Base-by-base conservation (phyloP, 2,113 vertebrate species). In the Verasper variegatus region DNA sequence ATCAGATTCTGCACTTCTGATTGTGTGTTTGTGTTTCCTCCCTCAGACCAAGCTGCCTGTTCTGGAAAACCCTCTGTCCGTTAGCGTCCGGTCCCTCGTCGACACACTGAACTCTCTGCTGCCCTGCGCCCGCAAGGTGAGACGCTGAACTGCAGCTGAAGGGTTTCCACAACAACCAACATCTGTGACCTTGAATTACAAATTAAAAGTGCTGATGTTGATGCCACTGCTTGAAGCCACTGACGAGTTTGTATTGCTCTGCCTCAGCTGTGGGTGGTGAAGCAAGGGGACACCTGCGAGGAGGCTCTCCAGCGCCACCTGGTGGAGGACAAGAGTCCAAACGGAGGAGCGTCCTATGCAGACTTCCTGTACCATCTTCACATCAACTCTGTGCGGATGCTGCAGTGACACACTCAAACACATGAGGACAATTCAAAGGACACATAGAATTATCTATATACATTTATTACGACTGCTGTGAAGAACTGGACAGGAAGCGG, bases 341-440 rank as follows among this genome's bases (percentile, higher is more conserved):
- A 94, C 10, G 94, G 94, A 17, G 95, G 95, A 3, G 94, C 94
- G 0, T 94, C 94, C 8, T 95, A 95, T 14, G 89, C 95, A 0
- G 95, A 95, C 80, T 95, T 95, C 86, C 92, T 95, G 47, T 95
- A 93, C 84, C 94, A 95, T 58, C 85, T 95, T 27, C 95, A 95
- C 10, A 66, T 95, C 74, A 93, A 92, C 89, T 93, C 92, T 0
- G 89, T 95, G 66, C 90, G 90, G 5, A 73, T 93, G 11, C 63
- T 94, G 69, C 89, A 90, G 51, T 94, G 89, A 93, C 27, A 13
- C 40, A 49, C 18, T 27, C 24, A 15, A 6, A 7, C 81, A 0
- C 85, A 84, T 77, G 77, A 51, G 14, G 20, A 79, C 58, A 42
- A 52, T 6, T 49, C 18, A 17, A 49, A 15, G 17, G 17, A 15